Evolutionary conservation across 2,888 invertebrate genomes (phyloP).

Genomic region (Perithous albicinctus): DNA sequence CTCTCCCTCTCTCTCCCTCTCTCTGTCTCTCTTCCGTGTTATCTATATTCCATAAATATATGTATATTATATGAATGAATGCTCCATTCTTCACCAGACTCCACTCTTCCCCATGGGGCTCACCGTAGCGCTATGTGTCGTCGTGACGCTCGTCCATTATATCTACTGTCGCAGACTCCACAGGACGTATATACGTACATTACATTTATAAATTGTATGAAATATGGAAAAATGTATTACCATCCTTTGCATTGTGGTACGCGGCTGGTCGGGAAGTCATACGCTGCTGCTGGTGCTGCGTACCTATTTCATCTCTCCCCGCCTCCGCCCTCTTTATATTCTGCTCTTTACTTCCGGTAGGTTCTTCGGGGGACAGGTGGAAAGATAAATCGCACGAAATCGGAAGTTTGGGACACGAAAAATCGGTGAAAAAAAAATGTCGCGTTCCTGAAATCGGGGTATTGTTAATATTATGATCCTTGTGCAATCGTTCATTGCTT

Average conservation of each 20-base stretch:
- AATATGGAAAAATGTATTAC: constrained; percentile 66
- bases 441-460: neutral
- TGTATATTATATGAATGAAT: constrained; percentile 51
- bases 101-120: constrained; percentile 31
- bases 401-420: neutral
- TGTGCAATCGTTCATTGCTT: too few relatives aligned
- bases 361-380: neutral
- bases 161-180: constrained; percentile 58
- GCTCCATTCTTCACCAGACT: constrained; percentile 49
- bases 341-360: neutral
- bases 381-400: constrained; percentile 10
- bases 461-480: too few relatives aligned
- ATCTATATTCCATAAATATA: constrained; percentile 60
- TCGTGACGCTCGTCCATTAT: constrained; percentile 63
- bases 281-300: neutral
- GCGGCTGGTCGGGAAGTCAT: constrained; percentile 7
- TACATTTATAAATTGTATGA: constrained; percentile 66
- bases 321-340: neutral
- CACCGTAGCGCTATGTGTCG: constrained; percentile 13
- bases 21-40: constrained; percentile 35
- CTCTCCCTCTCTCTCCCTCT: constrained; percentile 12
- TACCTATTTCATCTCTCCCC: neutral
- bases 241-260: constrained; percentile 42
- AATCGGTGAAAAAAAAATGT: neutral
- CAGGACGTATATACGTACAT: constrained; percentile 37